A percentile compares a stretch with the other conserved stretches of the same genome.
phyloP scores from a whole-genome alignment of 2,888 invertebrate species.

The Laspeyria flexula region DNA sequence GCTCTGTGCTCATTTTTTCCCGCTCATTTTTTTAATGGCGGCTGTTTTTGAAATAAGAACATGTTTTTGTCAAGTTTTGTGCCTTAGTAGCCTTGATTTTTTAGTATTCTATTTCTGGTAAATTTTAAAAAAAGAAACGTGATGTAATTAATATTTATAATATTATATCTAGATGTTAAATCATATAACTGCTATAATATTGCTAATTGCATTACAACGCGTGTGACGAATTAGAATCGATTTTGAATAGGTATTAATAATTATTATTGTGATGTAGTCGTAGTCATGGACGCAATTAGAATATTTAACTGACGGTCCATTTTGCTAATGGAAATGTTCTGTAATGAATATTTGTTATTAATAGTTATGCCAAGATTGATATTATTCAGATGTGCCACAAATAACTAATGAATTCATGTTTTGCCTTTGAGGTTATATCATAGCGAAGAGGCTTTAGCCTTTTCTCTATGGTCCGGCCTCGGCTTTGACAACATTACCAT shows the following conservation, averaged over 20 bases:
- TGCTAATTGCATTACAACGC: constrained; percentile 6
- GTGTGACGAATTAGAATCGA: constrained; percentile 22
- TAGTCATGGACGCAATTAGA: constrained; percentile 9
- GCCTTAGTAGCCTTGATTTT: not conserved
- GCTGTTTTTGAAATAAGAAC: not conserved
- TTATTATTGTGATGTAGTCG: not conserved
- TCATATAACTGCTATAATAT: too few species aligned
- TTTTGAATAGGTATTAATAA: constrained; percentile 14
- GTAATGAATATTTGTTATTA: not conserved
- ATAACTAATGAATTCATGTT: not conserved
- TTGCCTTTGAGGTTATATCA: not conserved
- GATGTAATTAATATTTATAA: too few species aligned
- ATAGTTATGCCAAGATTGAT: not conserved
- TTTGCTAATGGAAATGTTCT: constrained; percentile 10
- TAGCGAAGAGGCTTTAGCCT: too few species aligned
- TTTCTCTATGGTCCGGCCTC: too few species aligned
- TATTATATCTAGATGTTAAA: too few species aligned
- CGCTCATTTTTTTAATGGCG: constrained; percentile 18
- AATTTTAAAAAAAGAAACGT: constrained; percentile 3
- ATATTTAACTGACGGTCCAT: constrained; percentile 11
- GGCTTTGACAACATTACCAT: not conserved
- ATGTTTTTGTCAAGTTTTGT: not conserved
- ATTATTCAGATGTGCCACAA: not conserved
- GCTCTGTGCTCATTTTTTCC: constrained; percentile 9
- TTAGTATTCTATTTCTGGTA: constrained; percentile 12